Evolutionary conservation across 2,113 vertebrate species (phyloP).

Genomic region (Callaeas wilsoni): DNA sequence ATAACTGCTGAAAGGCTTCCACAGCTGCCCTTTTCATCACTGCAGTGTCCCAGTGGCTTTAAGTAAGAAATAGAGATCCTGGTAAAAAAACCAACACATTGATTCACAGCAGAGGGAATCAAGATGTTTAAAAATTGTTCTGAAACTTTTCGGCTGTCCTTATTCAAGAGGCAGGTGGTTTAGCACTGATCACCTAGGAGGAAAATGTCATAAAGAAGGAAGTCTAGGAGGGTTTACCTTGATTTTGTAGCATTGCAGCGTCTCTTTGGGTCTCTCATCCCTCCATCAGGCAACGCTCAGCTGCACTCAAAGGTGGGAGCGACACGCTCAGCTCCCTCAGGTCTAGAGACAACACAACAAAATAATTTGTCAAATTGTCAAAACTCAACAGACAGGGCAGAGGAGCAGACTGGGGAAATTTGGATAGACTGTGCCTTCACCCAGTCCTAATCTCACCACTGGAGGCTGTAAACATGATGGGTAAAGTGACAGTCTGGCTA

Average conservation of each 20-base stretch:
- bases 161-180: background rate
- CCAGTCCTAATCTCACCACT: constrained; percentile 61
- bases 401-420: constrained; percentile 5
- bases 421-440: constrained; percentile 45
- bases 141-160: background rate
- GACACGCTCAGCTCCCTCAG: background rate
- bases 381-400: constrained; percentile 31
- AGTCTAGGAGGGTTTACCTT: background rate
- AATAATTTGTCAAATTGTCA: constrained; percentile 63
- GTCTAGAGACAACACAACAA: background rate
- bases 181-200: background rate
- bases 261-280: background rate
- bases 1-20: background rate
- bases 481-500: constrained; percentile 65
- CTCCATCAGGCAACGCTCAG: background rate
- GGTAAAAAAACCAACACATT: background rate
- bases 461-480: constrained; percentile 62
- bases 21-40: background rate
- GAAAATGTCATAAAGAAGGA: background rate
- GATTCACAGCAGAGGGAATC: background rate
- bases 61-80: background rate
- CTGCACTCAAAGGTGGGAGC: background rate
- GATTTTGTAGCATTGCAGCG: background rate
- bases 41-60: fast-evolving
- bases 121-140: background rate